Conservation (phyloP, 2,888 invertebrate genomes). For the Polydrusus pterygomalis region DNA sequence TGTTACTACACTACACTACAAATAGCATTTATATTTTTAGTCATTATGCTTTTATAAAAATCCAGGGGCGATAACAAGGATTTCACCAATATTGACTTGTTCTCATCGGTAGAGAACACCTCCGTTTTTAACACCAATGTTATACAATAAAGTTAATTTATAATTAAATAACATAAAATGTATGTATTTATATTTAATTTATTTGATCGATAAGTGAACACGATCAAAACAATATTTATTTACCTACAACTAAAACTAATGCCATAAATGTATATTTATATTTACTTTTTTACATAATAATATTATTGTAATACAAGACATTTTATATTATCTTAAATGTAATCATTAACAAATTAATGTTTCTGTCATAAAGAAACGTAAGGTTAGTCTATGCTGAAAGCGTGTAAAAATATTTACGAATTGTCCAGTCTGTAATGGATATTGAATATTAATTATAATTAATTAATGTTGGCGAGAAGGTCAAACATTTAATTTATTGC, state of each 20-base stretch:
- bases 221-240: too few relatives aligned
- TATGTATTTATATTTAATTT: too few relatives aligned
- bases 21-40: too few relatives aligned
- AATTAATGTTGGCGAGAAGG: constrained; percentile 32
- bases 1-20: too few relatives aligned
- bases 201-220: too few relatives aligned
- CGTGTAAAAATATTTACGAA: constrained; percentile 43
- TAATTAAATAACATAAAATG: too few relatives aligned
- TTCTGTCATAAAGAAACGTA: constrained; percentile 23
- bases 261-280: not conserved
- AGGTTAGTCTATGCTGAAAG: constrained; percentile 17
- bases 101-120: too few relatives aligned
- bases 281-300: not conserved
- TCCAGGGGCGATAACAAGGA: too few relatives aligned
- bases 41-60: too few relatives aligned
- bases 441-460: constrained; percentile 41
- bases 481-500: constrained; percentile 47
- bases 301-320: not conserved
- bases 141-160: too few relatives aligned
- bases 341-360: constrained; percentile 1
- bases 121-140: too few relatives aligned
- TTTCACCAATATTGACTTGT: too few relatives aligned
- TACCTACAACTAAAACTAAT: not conserved
- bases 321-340: not conserved
- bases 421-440: constrained; percentile 40